Evolutionary conservation across 2,888 invertebrate genomes (phyloP).

Genomic region (Ophion ventricosus): DNA sequence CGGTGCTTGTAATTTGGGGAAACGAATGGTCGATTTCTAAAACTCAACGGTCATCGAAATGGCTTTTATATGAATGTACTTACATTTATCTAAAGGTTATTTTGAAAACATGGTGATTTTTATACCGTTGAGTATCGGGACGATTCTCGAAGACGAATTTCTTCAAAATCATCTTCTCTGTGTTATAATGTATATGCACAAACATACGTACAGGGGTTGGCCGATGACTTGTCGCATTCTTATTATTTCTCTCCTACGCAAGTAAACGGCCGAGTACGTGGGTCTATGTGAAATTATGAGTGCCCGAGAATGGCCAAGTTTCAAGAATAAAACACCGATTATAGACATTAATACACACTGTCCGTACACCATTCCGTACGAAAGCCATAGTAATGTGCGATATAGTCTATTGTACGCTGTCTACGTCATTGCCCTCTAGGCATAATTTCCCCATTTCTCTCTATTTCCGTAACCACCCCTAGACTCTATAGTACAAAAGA

Average conservation of each 20-base stretch:
- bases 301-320: conserved; percentile 11
- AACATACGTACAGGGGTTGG: neutral
- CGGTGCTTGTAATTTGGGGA: neutral
- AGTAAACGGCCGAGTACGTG: neutral
- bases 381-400: neutral
- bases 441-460: neutral
- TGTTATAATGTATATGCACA: neutral
- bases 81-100: neutral
- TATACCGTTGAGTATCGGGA: neutral
- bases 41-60: neutral
- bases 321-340: conserved; percentile 22
- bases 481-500: neutral
- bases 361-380: neutral
- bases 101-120: neutral
- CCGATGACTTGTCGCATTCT: neutral
- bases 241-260: neutral
- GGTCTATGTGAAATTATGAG: neutral
- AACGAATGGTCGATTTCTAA: neutral
- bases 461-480: neutral
- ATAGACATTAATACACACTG: neutral
- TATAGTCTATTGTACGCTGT: neutral
- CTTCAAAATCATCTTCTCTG: neutral
- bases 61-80: neutral
- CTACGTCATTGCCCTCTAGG: conserved; percentile 17
- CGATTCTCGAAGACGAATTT: neutral